A percentile compares a stretch with the other conserved stretches of the same genome.
phyloP scores from a whole-genome alignment of 2,113 vertebrate species.

The Bungarus multicinctus region DNA sequence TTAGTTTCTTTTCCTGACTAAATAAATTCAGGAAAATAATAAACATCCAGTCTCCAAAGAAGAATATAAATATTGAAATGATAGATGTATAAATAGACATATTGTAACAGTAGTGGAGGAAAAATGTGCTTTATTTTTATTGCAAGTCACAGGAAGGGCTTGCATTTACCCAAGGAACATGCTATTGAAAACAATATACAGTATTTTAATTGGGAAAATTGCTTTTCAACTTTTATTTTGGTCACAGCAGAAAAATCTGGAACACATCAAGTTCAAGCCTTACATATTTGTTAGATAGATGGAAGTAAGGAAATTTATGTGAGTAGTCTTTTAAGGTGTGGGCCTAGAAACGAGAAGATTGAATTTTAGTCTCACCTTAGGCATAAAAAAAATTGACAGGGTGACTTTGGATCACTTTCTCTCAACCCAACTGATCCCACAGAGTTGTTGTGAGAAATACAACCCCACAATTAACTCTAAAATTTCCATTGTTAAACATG shows the following conservation, averaged over 20 bases:
- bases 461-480: background rate
- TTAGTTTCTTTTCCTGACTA: background rate
- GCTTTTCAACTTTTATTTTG: background rate
- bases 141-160: background rate
- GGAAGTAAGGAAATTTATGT: background rate
- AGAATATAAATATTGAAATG: background rate
- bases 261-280: background rate
- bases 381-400: background rate
- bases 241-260: background rate
- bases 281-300: background rate
- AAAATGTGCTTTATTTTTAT: background rate
- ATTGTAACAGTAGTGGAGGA: background rate
- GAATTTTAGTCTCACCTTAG: background rate
- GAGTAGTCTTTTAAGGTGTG: background rate
- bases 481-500: background rate
- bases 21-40: background rate
- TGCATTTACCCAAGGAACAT: background rate
- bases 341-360: background rate
- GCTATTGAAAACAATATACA: background rate
- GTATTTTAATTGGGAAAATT: background rate
- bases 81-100: background rate
- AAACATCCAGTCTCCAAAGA: background rate
- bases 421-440: background rate
- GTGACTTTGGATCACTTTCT: background rate
- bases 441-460: background rate